Base-by-base conservation (phyloP, 2,113 vertebrate species). In the Uropsilus gracilis region DNA sequence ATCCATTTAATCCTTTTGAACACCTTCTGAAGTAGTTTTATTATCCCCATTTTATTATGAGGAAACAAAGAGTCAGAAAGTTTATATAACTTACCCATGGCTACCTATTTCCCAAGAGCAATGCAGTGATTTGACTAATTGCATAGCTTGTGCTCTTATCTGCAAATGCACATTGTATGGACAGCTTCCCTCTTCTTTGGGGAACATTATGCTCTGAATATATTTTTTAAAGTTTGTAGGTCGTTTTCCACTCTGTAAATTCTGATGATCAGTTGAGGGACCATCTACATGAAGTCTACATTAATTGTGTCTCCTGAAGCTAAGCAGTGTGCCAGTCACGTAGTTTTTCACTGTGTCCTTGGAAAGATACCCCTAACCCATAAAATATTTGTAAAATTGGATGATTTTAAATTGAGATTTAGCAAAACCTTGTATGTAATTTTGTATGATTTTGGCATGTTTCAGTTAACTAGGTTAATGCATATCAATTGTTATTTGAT, bases 1-100 rank as follows among this genome's bases (percentile, higher is more conserved):
- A 89, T 71, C 91, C 6, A 84, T 46, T 85, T 86, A 88, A 80
- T 64, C 10, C 18, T 92, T 81, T 28, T 20, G 55, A 91, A 93
- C 92, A 72, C 12, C 32, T 72, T 32, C 37, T 32, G 13, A 85
- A 72, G 18, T 71, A 63, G 46, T 91, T 30, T 6, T 44, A 75
- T 37, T 72, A 81, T 48, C 10, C 66, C 69, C 32, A 34, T 86
- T 88, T 72, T 86, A 77, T 37, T 75, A 48, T 32, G 42, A 92
- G 26, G 71, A 94, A 88, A 69, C n/a, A 64, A 69, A 75, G n/a
- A 24, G 26, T 92, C 55, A 85, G 61, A 78, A 90, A 90, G 8
- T 18, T 68, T 53, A 55, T 22, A 0, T 53, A 83, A 61, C 53
- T 68, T 80, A 57, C 4, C 2, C 4, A n/a, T 18, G 5, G 46